Evolutionary conservation across 2,888 invertebrate species (phyloP), one percentile per base, ranked within the genome.

Genomic region (Acrocyrtus sp.): DNA sequence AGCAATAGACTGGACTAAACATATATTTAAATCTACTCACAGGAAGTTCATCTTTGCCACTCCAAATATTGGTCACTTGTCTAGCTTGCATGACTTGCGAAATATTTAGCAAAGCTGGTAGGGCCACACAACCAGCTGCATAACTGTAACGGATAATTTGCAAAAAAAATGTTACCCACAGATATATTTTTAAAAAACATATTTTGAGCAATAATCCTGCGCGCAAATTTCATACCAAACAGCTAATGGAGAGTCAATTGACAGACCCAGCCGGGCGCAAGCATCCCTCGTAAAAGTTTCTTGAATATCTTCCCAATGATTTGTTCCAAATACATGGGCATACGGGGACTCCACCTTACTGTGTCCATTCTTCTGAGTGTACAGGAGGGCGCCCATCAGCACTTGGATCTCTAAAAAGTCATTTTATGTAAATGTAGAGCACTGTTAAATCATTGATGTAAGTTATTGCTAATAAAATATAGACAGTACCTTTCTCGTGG

Each of bases 51-150:
- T 98, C 98, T 83, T 91, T 91, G 83, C 94, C 93, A 82, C 91
- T 93, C 97, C 98, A 98, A 82, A 98, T 95, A 62, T 94, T 94
- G 60, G 94, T 89, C 51, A 97, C 97, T 85, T 94, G 92, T 79
- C 93, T 86, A 70, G 93, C 92, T 84, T 91, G 89, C 94, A 95
- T 94, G 0, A 94, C 93, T 86, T 94, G 93, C 83, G 93, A 93
- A 79, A 98, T 95, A 85, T 96, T 97, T 74, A 98, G 88, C 73
- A 99, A 87, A 47, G 97, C 96, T 19, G 98, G 98, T 81, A 99
- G 87, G 53, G 98, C 97, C 34, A 91, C 91, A 82, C 95, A 94
- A 53, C 98, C 98, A 26, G 97, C 96, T 83, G 93, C 91, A 79
- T 97, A 91, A 78, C 95, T 89, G 80, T 8, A 83, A 82, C 19